Evolutionary conservation across 2,113 vertebrate species (phyloP), one percentile per base, ranked within the genome.

Genomic region (Phylloscopus trochiloides): DNA sequence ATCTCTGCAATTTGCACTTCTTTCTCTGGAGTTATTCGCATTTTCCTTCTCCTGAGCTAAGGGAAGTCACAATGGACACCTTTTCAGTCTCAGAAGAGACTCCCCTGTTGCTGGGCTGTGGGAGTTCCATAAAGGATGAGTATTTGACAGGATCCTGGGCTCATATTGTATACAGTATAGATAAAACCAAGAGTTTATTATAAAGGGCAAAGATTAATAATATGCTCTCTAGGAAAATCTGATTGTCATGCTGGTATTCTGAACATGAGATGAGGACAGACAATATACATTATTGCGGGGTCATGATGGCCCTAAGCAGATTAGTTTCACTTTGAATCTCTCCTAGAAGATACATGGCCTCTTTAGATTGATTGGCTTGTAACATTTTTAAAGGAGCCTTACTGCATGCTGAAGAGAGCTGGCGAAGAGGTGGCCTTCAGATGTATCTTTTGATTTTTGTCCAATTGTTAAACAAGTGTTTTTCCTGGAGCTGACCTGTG

Each of bases 21-120:
- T 51, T 92, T 71, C 38, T 21, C 2, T 22, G 26, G 2, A 73
- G 38, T 51, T 63, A 55, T 16, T 17, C 3, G 2, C 12, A 31
- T 87, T 92, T 63, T 50, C 22, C 34, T 43, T 80, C 40, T 71
- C 20, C 34, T 62, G n/a, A 10, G 26, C 22, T 61, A 50, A 83
- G 52, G 40, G 40, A 47, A 94, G 71, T 43, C 31, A 28, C 47
- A 80, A 34, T 9, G 28, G 11, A 52, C 11, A 2, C 28, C 28
- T 72, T 91, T 58, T 29, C 43, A 43, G 36, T 61, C 31, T 77
- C 63, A 66, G 51, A 74, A 90, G 58, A 82, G 19, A 61, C 5
- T 45, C 13, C 15, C 45, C 15, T 0, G 0, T 16, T 57, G 34
- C 73, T 52, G 52, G 7, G 51, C 59, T 87, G 32, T 47, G 26